These are phyloP conservation scores for Achatina immaculata DNA, from an alignment of 1,140 invertebrate genomes.

Conservation along the genomic window DNA sequence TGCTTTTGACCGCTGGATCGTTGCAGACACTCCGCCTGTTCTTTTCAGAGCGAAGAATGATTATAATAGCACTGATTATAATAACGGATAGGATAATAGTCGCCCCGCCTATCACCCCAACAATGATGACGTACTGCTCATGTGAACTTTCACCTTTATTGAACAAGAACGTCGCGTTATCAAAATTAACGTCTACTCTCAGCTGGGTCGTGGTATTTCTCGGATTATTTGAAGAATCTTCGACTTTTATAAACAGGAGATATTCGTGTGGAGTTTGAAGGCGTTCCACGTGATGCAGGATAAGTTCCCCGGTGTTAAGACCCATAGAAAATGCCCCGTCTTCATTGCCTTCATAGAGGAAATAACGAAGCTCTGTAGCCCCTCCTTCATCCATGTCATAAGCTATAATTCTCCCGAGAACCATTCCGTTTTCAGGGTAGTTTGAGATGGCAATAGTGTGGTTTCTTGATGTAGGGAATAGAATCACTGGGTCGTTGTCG, in stretches of 20 bases:
- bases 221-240: constrained; percentile 36
- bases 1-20: constrained; percentile 29
- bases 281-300: constrained; percentile 72
- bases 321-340: constrained; percentile 88
- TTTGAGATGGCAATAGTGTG: constrained; percentile 84
- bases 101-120: constrained; percentile 44
- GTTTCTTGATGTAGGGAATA: constrained; percentile 85
- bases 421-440: constrained; percentile 81
- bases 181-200: constrained; percentile 42
- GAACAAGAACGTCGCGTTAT: constrained; percentile 41
- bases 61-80: constrained; percentile 47
- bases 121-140: constrained; percentile 48
- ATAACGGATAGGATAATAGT: constrained; percentile 44
- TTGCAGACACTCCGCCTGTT: constrained; percentile 10
- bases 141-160: constrained; percentile 10
- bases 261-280: constrained; percentile 41
- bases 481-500: constrained; percentile 57
- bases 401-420: constrained; percentile 57
- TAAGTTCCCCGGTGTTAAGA: constrained; percentile 83
- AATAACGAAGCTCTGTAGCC: constrained; percentile 92
- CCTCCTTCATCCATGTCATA: constrained; percentile 72
- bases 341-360: constrained; percentile 82
- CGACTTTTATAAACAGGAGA: constrained; percentile 37
- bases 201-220: constrained; percentile 41
- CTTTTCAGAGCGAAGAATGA: constrained; percentile 43